Evolutionary conservation across 2,113 vertebrate genomes (phyloP).

Genomic region (Epinephelus fuscoguttatus): DNA sequence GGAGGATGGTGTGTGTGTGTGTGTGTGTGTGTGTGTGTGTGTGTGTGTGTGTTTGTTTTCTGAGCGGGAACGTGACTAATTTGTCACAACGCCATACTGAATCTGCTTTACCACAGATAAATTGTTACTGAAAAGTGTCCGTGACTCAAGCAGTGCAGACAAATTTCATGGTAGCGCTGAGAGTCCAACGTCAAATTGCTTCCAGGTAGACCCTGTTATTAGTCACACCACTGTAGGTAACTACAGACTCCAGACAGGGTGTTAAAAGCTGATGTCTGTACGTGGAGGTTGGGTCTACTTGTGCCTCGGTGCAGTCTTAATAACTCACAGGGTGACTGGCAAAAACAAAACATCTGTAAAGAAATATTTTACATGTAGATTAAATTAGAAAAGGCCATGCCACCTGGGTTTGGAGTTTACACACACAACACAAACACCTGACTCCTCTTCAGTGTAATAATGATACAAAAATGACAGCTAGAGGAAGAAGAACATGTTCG

Average conservation of each 20-base stretch:
- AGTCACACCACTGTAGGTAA: slow-evolving; percentile 71
- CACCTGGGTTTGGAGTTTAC: neutral
- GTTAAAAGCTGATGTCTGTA: slow-evolving; percentile 70
- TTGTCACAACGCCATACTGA: slow-evolving; percentile 40
- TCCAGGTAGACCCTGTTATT: slow-evolving; percentile 80
- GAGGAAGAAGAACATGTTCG: neutral
- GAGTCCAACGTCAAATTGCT: slow-evolving; percentile 72
- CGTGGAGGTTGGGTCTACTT: slow-evolving; percentile 52
- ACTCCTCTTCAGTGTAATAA: neutral
- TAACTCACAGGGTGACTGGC: neutral
- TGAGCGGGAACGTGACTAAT: slow-evolving; percentile 49
- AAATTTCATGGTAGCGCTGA: slow-evolving; percentile 69
- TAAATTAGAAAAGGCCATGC: neutral
- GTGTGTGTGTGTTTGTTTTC: slow-evolving; percentile 37
- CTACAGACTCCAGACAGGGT: slow-evolving; percentile 72
- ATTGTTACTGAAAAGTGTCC: slow-evolving; percentile 55
- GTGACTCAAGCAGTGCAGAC: slow-evolving; percentile 71
- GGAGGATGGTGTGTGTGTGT: slow-evolving; percentile 12
- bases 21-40: slow-evolving; percentile 6
- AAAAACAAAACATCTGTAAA: neutral
- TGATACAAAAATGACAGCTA: slow-evolving; percentile 4
- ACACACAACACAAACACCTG: neutral
- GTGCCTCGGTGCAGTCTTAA: slow-evolving; percentile 25
- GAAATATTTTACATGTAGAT: neutral
- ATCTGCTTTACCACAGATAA: slow-evolving; percentile 48